These are phyloP conservation scores for Meloe dianella DNA, from an alignment of 2,888 invertebrate genomes.

Conservation along the genomic window DNA sequence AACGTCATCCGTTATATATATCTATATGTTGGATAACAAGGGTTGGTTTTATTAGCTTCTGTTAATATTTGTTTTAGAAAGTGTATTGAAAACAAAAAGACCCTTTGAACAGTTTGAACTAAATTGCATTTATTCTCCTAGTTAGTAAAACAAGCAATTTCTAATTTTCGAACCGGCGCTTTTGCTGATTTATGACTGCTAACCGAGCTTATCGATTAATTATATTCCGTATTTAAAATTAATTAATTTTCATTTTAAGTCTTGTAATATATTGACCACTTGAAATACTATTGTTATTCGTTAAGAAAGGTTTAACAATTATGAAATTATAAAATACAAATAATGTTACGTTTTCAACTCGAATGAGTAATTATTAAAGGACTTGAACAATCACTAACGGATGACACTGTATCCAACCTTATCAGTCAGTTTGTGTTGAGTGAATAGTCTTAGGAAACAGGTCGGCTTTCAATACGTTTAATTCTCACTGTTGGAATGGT, in stretches of 20 bases:
- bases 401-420: slow-evolving; percentile 17
- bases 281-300: not conserved
- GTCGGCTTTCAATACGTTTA: slow-evolving; percentile 10
- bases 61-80: slow-evolving; percentile 7
- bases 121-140: slow-evolving; percentile 30
- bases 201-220: slow-evolving; percentile 32
- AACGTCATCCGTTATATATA: too few relatives aligned
- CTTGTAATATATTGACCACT: not conserved
- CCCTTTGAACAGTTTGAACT: slow-evolving; percentile 20
- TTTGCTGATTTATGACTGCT: slow-evolving; percentile 33
- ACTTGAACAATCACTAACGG: slow-evolving; percentile 14
- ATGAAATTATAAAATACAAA: not conserved
- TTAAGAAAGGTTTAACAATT: too few relatives aligned
- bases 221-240: slow-evolving; percentile 26
- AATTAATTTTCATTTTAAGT: slow-evolving; percentile 28
- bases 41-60: slow-evolving; percentile 6
- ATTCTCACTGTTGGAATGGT: slow-evolving; percentile 3
- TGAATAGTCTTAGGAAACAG: slow-evolving; percentile 13
- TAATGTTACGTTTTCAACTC: not conserved
- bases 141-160: slow-evolving; percentile 33
- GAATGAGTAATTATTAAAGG: slow-evolving; percentile 13
- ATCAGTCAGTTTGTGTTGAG: slow-evolving; percentile 16
- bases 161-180: slow-evolving; percentile 31
- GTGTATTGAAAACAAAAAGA: slow-evolving; percentile 13
- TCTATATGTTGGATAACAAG: not conserved